Evolutionary conservation across 2,113 vertebrate species (phyloP).

Genomic region (Carassius auratus): DNA sequence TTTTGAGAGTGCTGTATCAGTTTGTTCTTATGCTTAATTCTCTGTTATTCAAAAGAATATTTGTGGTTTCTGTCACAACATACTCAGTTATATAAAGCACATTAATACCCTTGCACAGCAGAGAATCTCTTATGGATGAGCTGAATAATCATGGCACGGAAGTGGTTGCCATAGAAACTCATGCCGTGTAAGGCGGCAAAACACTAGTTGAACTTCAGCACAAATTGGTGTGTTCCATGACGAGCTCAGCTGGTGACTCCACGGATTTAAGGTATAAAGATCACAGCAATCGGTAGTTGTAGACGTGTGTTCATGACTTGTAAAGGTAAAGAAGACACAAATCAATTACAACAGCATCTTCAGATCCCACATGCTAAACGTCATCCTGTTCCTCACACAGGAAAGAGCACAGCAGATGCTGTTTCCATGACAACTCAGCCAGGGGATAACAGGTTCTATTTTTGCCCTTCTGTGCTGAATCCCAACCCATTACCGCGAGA

Average conservation of each 20-base stretch:
- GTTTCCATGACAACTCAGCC: slow-evolving; percentile 79
- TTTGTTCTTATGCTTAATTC: background rate
- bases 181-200: slow-evolving; percentile 32
- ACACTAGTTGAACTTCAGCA: slow-evolving; percentile 52
- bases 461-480: slow-evolving; percentile 46
- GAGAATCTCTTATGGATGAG: slow-evolving; percentile 36
- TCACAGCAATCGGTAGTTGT: slow-evolving; percentile 15
- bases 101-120: slow-evolving; percentile 5
- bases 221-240: slow-evolving; percentile 36
- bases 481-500: slow-evolving; percentile 49
- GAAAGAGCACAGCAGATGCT: slow-evolving; percentile 69
- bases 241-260: background rate
- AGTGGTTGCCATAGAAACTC: slow-evolving; percentile 70
- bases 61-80: slow-evolving; percentile 8
- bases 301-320: slow-evolving; percentile 35
- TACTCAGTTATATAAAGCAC: slow-evolving; percentile 35
- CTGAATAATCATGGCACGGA: slow-evolving; percentile 55
- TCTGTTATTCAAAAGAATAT: background rate
- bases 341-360: slow-evolving; percentile 37
- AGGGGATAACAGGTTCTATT: slow-evolving; percentile 73
- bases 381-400: slow-evolving; percentile 66
- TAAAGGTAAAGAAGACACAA: background rate
- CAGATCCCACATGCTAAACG: slow-evolving; percentile 55
- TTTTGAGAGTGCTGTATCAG: background rate
- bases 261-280: background rate